phyloP scores from a whole-genome alignment of 2,113 vertebrate genomes.

The Ascaphus truei region DNA sequence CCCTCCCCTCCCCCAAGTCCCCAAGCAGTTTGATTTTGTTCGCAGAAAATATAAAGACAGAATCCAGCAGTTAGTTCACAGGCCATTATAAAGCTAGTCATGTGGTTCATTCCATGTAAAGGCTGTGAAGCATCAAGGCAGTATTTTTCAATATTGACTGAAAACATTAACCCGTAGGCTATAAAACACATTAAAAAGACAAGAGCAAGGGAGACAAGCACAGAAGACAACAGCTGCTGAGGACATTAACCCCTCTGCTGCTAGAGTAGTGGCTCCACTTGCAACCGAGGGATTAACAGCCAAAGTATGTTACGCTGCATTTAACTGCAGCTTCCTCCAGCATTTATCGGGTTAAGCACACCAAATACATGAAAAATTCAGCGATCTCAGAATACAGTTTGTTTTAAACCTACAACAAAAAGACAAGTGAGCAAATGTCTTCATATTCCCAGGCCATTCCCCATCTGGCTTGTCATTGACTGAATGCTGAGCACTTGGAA shows the following conservation, averaged over 20 bases:
- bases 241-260: slow-evolving; percentile 35
- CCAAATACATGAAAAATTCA: background rate
- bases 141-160: slow-evolving; percentile 61
- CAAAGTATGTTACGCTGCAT: background rate
- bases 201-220: slow-evolving; percentile 39
- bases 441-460: background rate
- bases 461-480: background rate
- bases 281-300: background rate
- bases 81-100: slow-evolving; percentile 88
- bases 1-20: slow-evolving; percentile 34
- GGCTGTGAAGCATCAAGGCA: slow-evolving; percentile 77
- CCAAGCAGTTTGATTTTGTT: slow-evolving; percentile 68
- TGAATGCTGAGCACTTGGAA: background rate
- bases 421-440: background rate
- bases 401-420: slow-evolving; percentile 1
- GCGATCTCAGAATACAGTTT: background rate
- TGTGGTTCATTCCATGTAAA: slow-evolving; percentile 64
- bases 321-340: background rate
- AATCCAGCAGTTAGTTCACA: slow-evolving; percentile 79
- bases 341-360: background rate
- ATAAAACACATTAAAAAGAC: slow-evolving; percentile 36
- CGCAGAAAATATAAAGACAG: slow-evolving; percentile 70
- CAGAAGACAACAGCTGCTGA: slow-evolving; percentile 38
- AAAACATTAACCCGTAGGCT: slow-evolving; percentile 62
- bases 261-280: background rate